Evolutionary conservation across 2,888 invertebrate species (phyloP).

Genomic region (Octonoba sinensis): DNA sequence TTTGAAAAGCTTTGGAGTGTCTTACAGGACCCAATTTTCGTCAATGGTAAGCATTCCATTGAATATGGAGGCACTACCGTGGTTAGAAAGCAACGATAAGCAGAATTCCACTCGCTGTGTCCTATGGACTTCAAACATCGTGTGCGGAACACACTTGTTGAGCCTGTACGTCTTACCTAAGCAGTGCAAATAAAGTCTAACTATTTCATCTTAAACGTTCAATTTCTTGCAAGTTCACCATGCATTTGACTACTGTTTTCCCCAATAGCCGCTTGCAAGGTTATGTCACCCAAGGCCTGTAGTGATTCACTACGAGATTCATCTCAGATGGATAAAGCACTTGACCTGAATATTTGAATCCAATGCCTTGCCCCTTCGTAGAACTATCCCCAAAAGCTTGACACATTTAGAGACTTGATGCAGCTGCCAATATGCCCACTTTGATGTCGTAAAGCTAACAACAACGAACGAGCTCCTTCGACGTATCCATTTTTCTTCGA

Average conservation of each 20-base stretch:
- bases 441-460: background rate
- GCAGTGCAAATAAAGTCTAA: background rate
- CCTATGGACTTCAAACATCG: no score
- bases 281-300: background rate
- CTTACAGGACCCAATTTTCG: background rate
- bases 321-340: background rate
- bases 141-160: no score
- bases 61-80: background rate
- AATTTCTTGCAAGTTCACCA: no score
- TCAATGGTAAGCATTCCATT: background rate
- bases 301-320: background rate
- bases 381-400: background rate
- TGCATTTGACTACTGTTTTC: background rate
- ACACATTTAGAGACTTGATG: background rate
- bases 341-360: background rate
- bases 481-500: constrained; percentile 3
- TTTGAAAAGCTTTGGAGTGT: background rate
- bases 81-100: background rate
- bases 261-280: background rate
- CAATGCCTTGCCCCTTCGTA: background rate
- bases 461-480: constrained; percentile 4
- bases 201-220: background rate
- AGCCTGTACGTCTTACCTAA: background rate
- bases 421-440: background rate
- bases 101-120: background rate